These are phyloP conservation scores for Ochlodes sylvanus DNA, from an alignment of 2,888 invertebrate species.

Conservation along the genomic window DNA sequence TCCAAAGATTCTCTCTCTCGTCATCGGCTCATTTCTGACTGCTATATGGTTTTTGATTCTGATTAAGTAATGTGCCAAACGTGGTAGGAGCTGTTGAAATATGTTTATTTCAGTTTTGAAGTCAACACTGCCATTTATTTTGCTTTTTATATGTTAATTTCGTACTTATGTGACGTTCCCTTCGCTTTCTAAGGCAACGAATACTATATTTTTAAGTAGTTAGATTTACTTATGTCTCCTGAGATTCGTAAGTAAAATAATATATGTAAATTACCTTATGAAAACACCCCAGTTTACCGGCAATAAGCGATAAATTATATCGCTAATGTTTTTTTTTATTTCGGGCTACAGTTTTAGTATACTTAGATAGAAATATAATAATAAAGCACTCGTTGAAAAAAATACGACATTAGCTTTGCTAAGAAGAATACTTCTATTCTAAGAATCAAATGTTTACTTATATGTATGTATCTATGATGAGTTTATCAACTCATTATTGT, in stretches of 20 bases:
- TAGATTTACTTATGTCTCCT: slow-evolving; percentile 41
- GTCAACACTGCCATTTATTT: slow-evolving; percentile 54
- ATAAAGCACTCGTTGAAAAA: slow-evolving; percentile 14
- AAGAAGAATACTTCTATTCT: slow-evolving; percentile 19
- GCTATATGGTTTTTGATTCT: slow-evolving; percentile 17
- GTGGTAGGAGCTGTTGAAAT: slow-evolving; percentile 36
- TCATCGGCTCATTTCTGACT: neutral
- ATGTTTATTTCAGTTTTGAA: slow-evolving; percentile 41
- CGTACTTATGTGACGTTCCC: slow-evolving; percentile 43
- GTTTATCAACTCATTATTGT: slow-evolving; percentile 5
- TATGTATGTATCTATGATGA: slow-evolving; percentile 7
- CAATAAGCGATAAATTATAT: slow-evolving; percentile 52
- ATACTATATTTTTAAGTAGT: slow-evolving; percentile 50
- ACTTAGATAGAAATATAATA: slow-evolving; percentile 34
- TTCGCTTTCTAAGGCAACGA: slow-evolving; percentile 49
- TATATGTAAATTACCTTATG: slow-evolving; percentile 42
- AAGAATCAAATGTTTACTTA: slow-evolving; percentile 15
- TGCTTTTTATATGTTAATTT: slow-evolving; percentile 44
- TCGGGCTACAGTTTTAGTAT: slow-evolving; percentile 35
- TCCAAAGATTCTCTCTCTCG: slow-evolving; percentile 1
- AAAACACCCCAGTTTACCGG: slow-evolving; percentile 50
- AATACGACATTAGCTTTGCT: slow-evolving; percentile 36
- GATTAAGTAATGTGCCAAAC: slow-evolving; percentile 55
- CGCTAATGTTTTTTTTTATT: slow-evolving; percentile 45
- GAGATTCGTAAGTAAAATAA: slow-evolving; percentile 35